A percentile compares a stretch with the other conserved stretches of the same genome.
phyloP scores from a whole-genome alignment of 2,113 vertebrate genomes.

The Mesoclemmys tuberculata region DNA sequence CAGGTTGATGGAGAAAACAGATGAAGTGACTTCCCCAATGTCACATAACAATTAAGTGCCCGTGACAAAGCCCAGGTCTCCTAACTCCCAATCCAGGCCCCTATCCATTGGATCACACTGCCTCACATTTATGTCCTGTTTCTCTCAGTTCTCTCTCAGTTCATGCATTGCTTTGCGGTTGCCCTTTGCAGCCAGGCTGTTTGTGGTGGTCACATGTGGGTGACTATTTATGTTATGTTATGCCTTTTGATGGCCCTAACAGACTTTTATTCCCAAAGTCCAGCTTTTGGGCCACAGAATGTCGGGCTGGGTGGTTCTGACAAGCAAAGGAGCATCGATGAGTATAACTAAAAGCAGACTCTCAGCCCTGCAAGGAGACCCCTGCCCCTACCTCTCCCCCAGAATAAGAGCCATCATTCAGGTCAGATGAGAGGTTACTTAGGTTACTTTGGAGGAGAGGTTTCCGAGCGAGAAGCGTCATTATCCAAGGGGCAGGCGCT shows the following conservation, averaged over 20 bases:
- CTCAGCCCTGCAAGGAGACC: neutral
- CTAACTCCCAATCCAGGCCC: neutral
- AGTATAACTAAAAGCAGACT: neutral
- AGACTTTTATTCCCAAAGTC: neutral
- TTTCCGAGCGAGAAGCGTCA: neutral
- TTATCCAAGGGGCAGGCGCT: neutral
- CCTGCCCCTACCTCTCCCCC: too few species aligned
- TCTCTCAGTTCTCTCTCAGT: neutral
- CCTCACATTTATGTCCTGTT: neutral
- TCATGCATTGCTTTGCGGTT: neutral
- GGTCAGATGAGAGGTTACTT: neutral
- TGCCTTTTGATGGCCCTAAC: neutral
- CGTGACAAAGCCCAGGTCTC: neutral
- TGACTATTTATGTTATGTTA: neutral
- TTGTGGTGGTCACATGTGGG: neutral
- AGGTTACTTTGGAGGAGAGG: neutral
- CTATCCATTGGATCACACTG: fast-evolving
- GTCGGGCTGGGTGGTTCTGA: too few species aligned
- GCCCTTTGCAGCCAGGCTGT: neutral
- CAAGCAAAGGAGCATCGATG: neutral
- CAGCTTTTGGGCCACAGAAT: neutral
- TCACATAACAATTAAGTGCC: neutral
- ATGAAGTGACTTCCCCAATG: neutral
- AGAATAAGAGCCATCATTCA: neutral
- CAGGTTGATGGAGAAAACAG: too few species aligned